Evolutionary conservation across 2,888 invertebrate genomes (phyloP), one percentile per base, ranked within the genome.

Genomic region (Tinea trinotella): DNA sequence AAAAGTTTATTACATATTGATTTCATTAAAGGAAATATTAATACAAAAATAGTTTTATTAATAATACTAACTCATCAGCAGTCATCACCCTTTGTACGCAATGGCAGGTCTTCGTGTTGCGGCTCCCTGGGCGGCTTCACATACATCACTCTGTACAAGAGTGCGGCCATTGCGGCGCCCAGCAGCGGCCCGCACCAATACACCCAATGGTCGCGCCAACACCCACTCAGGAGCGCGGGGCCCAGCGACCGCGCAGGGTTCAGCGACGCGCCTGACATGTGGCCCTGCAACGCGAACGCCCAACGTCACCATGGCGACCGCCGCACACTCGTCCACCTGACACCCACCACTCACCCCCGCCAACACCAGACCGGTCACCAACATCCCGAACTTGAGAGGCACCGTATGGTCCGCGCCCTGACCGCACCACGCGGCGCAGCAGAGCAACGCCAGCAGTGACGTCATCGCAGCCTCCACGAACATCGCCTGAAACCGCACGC

Each of bases 231-330:
- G 20, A 93, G 69, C 20, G 93, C 93, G 0, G 93, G 93, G 4
- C 88, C 93, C 57, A 93, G 88, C 58, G 90, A 88, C 59, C 92
- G 88, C 52, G 88, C 90, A 1, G 92, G 92, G 71, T 92, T 93
- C 88, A 92, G 87, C 67, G 90, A 90, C 64, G 89, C 91, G 20
- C 91, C 92, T 1, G 93, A 93, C 62, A 88, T 87, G 35, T 90
- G 88, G 4, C 90, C 91, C 93, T 93, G 71, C 30, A n/a, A n/a
- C n/a, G n/a, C n/a, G n/a, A n/a, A n/a, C n/a, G 7, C 30, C 7
- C 30, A 7, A 30, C 30, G 7, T 2, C 2, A 10, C 7, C 30
- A 7, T n/a, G n/a, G n/a, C n/a, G 9, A 30, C 4, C n/a, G 30
- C 30, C 46, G 44, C 15, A n/a, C 30, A 7, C 30, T 30, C 30